These are phyloP conservation scores for Musca vetustissima DNA, from an alignment of 1,140 invertebrate genomes.

Conservation along the genomic window DNA sequence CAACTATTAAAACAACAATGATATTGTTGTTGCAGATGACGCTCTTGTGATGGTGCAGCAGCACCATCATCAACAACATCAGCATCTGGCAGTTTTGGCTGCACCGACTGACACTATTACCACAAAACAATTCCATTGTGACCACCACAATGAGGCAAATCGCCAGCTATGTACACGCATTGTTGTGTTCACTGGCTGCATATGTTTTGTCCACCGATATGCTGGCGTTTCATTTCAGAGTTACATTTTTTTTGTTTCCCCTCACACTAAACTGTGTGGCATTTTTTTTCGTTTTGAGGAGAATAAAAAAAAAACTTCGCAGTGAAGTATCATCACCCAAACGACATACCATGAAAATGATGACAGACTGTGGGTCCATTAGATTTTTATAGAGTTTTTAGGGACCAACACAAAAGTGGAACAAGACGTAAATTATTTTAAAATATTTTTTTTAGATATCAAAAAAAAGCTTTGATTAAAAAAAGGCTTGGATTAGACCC, in stretches of 20 bases:
- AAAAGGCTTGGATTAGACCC: no score
- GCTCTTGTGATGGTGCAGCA: background rate
- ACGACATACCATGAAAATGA: no score
- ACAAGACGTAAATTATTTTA: no score
- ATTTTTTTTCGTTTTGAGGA: no score
- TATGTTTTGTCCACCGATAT: background rate
- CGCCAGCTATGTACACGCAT: slow-evolving; percentile 5
- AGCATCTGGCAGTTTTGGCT: slow-evolving; percentile 18
- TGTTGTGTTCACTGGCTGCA: background rate
- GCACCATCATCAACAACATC: background rate
- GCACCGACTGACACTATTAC: background rate
- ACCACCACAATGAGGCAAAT: background rate
- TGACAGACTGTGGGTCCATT: no score
- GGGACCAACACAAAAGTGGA: no score
- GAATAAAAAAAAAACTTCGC: slow-evolving; percentile 4
- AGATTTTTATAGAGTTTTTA: no score
- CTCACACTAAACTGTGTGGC: no score
- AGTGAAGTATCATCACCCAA: slow-evolving; percentile 19
- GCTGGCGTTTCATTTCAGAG: background rate
- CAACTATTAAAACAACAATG: slow-evolving; percentile 18
- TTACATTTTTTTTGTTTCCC: background rate
- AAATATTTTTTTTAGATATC: no score
- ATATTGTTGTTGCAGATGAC: background rate
- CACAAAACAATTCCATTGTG: background rate
- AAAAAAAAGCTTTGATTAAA: no score